A percentile compares a stretch with the other conserved stretches of the same genome.
These are phyloP conservation scores for Celastrina argiolus DNA, from an alignment of 2,888 invertebrate species.

Conservation along the genomic window DNA sequence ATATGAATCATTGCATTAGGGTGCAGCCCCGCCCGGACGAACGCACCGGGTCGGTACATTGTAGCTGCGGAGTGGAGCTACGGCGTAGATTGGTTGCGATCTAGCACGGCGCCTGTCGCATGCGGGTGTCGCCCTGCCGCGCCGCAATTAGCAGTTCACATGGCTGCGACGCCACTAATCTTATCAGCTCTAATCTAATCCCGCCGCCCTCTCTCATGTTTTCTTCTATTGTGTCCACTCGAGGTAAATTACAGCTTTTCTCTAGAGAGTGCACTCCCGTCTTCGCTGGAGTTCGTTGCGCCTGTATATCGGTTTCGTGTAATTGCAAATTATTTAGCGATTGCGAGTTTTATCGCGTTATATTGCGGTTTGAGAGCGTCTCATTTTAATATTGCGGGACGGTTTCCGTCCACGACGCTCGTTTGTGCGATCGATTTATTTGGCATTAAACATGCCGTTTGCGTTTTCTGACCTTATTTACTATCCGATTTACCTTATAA, in stretches of 20 bases:
- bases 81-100: conserved; percentile 43
- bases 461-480: background rate
- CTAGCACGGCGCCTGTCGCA: conserved; percentile 32
- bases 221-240: conserved; percentile 76
- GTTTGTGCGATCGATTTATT: background rate
- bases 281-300: conserved; percentile 53
- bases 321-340: background rate
- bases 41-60: conserved; percentile 39
- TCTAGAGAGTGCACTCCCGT: conserved; percentile 59
- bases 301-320: conserved; percentile 30
- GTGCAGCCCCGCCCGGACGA: conserved; percentile 74
- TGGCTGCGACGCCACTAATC: conserved; percentile 62
- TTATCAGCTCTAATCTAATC: conserved; percentile 74
- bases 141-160: conserved; percentile 59
- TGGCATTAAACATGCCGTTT: conserved; percentile 2
- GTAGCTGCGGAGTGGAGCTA: conserved; percentile 56
- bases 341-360: conserved; percentile 10
- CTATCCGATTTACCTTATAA: conserved; percentile 1
- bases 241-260: conserved; percentile 72
- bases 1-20: conserved; percentile 78
- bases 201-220: conserved; percentile 70
- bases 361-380: background rate
- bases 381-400: conserved; percentile 4
- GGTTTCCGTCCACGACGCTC: background rate
- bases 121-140: conserved; percentile 37